Evolutionary conservation across 1,140 invertebrate species (phyloP).

Genomic region (Adoxophyes honmai): DNA sequence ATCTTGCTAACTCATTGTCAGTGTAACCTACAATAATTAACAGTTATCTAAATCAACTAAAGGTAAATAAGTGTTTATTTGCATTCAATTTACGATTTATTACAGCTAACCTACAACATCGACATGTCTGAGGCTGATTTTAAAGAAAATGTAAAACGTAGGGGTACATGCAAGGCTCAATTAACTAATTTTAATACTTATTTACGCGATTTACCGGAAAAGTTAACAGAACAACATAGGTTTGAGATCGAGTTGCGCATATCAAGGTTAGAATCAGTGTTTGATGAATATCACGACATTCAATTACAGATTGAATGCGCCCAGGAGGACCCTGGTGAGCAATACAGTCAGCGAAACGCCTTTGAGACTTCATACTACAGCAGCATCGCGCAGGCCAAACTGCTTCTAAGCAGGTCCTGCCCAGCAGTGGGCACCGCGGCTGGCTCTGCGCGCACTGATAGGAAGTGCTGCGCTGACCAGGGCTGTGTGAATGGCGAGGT

Average conservation of each 20-base stretch:
- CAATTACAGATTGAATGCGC: constrained; percentile 3
- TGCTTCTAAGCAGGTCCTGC: no score
- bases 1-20: no score
- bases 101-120: no score
- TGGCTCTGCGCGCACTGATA: no score
- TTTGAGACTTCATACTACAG: background rate
- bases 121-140: no score
- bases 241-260: background rate
- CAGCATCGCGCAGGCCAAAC: no score
- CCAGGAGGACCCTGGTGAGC: background rate
- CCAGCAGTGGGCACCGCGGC: no score
- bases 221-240: background rate
- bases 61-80: no score
- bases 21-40: no score
- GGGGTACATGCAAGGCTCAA: background rate
- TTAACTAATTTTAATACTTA: constrained; percentile 1
- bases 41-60: no score
- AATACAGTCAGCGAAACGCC: background rate
- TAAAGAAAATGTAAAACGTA: no score
- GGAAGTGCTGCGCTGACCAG: background rate
- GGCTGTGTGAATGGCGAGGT: background rate
- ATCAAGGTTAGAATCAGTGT: background rate
- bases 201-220: background rate
- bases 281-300: background rate
- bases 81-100: no score